Evolutionary conservation across 2,797 vertebrate species (phyloP).

Genomic region (Eospalax fontanierii): DNA sequence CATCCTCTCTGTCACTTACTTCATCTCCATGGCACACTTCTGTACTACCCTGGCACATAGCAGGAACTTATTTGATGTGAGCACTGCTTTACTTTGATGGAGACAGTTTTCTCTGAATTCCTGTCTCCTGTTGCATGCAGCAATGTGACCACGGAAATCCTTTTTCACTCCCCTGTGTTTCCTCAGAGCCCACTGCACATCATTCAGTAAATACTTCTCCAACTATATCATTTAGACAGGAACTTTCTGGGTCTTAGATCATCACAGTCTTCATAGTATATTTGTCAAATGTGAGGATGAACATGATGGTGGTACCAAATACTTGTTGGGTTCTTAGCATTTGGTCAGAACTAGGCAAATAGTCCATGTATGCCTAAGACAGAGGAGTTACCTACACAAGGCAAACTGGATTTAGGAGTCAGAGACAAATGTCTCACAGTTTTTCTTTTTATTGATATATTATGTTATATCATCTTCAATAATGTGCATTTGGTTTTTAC

Average conservation of each 20-base stretch:
- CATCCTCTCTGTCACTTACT: background rate
- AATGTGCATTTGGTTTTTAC: background rate
- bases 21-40: background rate
- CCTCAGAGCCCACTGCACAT: no score
- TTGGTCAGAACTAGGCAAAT: background rate
- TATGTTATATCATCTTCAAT: constrained; percentile 1
- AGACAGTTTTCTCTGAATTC: background rate
- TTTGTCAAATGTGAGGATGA: background rate
- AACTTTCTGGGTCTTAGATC: background rate
- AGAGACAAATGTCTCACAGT: background rate
- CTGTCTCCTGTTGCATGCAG: background rate
- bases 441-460: background rate
- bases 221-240: background rate
- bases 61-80: background rate
- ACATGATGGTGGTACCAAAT: background rate
- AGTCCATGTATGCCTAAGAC: background rate
- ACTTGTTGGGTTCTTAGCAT: background rate
- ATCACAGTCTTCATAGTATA: background rate
- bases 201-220: background rate
- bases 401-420: background rate
- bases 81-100: background rate
- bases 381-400: background rate
- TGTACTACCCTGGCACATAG: background rate
- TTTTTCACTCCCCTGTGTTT: background rate
- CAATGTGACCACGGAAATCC: background rate